Base-by-base conservation (phyloP, 2,113 vertebrate species). In the Colistium nudipinnis region DNA sequence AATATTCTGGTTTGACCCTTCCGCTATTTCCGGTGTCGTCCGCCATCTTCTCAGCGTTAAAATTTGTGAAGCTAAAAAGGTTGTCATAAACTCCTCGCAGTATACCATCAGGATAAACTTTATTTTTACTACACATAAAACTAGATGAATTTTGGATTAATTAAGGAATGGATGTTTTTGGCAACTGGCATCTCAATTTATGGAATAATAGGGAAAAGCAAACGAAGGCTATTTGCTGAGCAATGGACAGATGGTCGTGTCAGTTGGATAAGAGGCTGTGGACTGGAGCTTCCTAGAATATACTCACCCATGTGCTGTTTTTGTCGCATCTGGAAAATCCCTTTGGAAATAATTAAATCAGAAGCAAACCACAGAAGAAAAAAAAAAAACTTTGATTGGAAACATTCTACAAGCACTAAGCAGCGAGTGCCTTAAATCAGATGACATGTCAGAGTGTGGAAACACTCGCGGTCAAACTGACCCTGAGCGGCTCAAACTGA, bases 291-390 rank as follows among this genome's bases (percentile, higher is more conserved):
- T 65, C 87, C 90, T 80, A 68, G 43, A 39, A 88, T 92, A 88
- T 92, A 93, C 93, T 93, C 89, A 93, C 92, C 92, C 59, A 53
- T 30, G 72, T 68, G 85, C 30, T 55, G 83, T 77, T 79, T n/a
- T 86, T 76, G 86, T 60, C 43, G 81, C 65, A 56, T 84, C 90
- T 78, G 84, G 85, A 85, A 77, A 70, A 53, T 68, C 65, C 82
- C 85, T 88, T 85, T 27, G 82, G 84, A 83, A 86, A 83, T 82
- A 82, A 87, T 84, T 82, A 67, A 60, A 74, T 82, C 77, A 89
- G 86, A 85, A 84, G 80, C 77, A 90, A 76, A 87, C 80, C 86
- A 87, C 78, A 81, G 69, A 76, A 20, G 61, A 63, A 38, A 12
- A 38, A 20, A 45, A 45, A 45, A 20, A 66, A 57, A 24, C 72